Base-by-base conservation (phyloP, 2,888 invertebrate species). In the Drosophila crucigera region DNA sequence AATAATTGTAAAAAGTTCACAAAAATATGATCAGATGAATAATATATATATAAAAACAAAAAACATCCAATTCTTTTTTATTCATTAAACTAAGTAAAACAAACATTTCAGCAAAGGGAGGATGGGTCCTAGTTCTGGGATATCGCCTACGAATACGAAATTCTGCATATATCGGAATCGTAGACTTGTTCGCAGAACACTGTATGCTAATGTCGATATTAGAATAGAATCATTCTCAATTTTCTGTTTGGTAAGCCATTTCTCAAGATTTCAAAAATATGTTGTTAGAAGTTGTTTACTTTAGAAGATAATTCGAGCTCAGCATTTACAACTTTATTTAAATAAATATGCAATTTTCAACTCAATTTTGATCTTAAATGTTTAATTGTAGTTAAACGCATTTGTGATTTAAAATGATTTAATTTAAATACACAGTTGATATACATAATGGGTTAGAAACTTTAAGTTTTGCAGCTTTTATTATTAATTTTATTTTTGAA, bases 21-120 rank as follows among this genome's bases (percentile, higher is more conserved):
- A 90, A 87, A 87, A 85, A 84, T 88, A 88, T 84, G 85, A 89
- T 90, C 86, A 89, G 84, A 90, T 88, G 84, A 88, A 88, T 88
- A 88, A 83, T 89, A 88, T 88, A 88, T 88, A 85, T 83, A 89
- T 62, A 89, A 66, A 74, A 73, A 80, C 73, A 70, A 68, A 74
- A 73, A 80, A 75, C 37, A 65, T 37, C 19, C 6, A 14, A 31
- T 53, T 62, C 39, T 53, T 62, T 69, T 66, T 77, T 67, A 74
- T 70, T 47, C 22, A 68, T 52, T 11, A 25, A 4, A 9, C 10
- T 14, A 50, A 22, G 11, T 31, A 19, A 4, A 49, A 35, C 10
- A 28, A 35, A 14, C 0, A 19, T n/a, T 60, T 16, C 1, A 28
- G 19, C 16, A 37, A 39, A 37, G 3, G 28, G 61, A 4, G 11